Percentiles rank a stretch among this genome's conserved stretches.
phyloP scores from a whole-genome alignment of 1,140 invertebrate species.

The Neocloeon triangulifer region DNA sequence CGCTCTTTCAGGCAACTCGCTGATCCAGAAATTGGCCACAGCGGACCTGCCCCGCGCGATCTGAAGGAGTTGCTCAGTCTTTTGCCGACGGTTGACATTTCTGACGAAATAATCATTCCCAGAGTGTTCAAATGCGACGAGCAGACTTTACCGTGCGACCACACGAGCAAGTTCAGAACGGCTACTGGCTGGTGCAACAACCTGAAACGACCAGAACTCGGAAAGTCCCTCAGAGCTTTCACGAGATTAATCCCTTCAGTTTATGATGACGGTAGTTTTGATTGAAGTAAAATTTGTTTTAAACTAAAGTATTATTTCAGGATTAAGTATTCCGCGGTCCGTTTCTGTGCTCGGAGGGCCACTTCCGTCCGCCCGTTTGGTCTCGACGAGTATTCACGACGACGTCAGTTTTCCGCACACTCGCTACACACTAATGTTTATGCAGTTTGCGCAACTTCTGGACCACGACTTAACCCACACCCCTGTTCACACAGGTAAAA shows the following conservation, averaged over 20 bases:
- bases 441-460: constrained; percentile 29
- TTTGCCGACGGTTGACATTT: constrained; percentile 21
- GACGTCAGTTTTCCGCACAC: constrained; percentile 20
- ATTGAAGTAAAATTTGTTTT: background rate
- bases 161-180: constrained; percentile 27
- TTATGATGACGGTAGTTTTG: constrained; percentile 25
- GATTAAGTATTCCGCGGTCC: constrained; percentile 13
- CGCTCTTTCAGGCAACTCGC: constrained; percentile 14
- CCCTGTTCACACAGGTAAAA: constrained; percentile 22
- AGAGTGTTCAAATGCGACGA: constrained; percentile 23
- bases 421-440: constrained; percentile 21
- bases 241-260: constrained; percentile 22
- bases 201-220: constrained; percentile 23
- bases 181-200: constrained; percentile 37
- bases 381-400: constrained; percentile 21
- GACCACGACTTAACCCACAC: constrained; percentile 35
- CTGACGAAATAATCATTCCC: constrained; percentile 19
- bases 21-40: constrained; percentile 16
- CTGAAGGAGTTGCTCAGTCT: constrained; percentile 15
- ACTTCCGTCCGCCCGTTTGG: constrained; percentile 19
- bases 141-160: constrained; percentile 28
- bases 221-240: constrained; percentile 23
- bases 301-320: no score
- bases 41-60: constrained; percentile 12
- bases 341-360: constrained; percentile 13